Evolutionary conservation across 2,113 vertebrate genomes (phyloP).

Genomic region (Beaufortia kweichowensis): DNA sequence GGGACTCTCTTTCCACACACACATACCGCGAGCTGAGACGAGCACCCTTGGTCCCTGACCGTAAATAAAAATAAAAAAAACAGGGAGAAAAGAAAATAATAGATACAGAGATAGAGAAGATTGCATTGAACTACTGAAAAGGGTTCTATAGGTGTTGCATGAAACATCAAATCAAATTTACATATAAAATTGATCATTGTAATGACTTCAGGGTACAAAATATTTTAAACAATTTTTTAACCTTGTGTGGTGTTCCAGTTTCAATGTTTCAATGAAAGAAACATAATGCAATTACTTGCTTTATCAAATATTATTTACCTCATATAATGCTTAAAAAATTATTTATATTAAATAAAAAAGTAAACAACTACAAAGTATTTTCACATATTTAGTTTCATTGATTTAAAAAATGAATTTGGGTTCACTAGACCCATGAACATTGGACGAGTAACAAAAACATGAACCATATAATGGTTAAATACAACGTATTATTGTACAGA

Average conservation of each 20-base stretch:
- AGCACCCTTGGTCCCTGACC: neutral
- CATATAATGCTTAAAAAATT: no score
- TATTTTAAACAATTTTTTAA: neutral
- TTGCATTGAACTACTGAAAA: neutral
- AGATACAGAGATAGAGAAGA: neutral
- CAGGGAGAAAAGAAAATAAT: neutral
- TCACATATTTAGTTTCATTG: no score
- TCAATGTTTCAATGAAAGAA: no score
- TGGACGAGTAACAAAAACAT: no score
- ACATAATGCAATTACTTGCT: neutral
- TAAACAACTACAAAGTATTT: no score
- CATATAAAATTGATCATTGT: neutral
- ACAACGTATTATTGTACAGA: no score
- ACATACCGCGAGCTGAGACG: neutral
- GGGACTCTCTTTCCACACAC: conserved; percentile 27
- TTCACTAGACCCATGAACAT: no score
- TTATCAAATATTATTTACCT: no score
- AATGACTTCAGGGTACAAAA: neutral
- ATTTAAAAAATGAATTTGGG: no score
- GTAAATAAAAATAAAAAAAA: conserved; percentile 28
- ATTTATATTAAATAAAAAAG: no score
- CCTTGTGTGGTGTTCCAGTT: no score
- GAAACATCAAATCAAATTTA: neutral
- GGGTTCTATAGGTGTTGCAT: neutral
- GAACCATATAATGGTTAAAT: no score